Percentiles rank a stretch among this genome's conserved stretches.
Evolutionary conservation across 2,797 vertebrate genomes (phyloP).

Genomic region (Rhinichthys osculus): DNA sequence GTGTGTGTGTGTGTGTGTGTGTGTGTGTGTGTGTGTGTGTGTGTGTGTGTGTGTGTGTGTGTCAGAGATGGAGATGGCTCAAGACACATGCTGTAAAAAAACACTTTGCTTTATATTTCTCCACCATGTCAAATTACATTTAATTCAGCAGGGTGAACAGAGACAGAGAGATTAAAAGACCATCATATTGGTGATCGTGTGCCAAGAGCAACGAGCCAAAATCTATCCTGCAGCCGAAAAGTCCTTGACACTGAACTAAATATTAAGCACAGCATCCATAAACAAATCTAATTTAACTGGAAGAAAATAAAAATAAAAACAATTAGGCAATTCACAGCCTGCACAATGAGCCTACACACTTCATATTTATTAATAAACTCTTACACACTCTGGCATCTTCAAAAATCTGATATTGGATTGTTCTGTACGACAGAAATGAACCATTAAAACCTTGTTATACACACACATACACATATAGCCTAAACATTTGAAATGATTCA

Average conservation of each 20-base stretch:
- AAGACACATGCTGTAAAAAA: slow-evolving; percentile 19
- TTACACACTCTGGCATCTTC: not conserved
- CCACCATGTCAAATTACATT: slow-evolving; percentile 38
- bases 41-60: too few species aligned
- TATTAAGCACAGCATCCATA: not conserved
- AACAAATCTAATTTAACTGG: not conserved
- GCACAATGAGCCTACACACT: not conserved
- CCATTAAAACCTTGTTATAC: not conserved
- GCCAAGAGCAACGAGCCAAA: slow-evolving; percentile 13
- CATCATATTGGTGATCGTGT: not conserved
- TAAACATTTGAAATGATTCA: not conserved
- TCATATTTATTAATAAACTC: not conserved
- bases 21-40: too few species aligned
- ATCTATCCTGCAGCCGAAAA: not conserved
- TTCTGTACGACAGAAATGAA: not conserved
- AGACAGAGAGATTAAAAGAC: slow-evolving; percentile 30
- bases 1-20: too few species aligned
- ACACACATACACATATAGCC: not conserved
- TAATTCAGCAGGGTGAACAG: slow-evolving; percentile 42
- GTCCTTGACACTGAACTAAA: slow-evolving; percentile 1
- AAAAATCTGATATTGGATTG: not conserved
- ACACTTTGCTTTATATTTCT: slow-evolving; percentile 1
- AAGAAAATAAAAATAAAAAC: not conserved
- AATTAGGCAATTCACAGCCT: not conserved
- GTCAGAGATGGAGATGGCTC: slow-evolving; percentile 13